These are phyloP conservation scores for Dascyllus trimaculatus DNA, from an alignment of 2,113 vertebrate species.

Conservation along the genomic window DNA sequence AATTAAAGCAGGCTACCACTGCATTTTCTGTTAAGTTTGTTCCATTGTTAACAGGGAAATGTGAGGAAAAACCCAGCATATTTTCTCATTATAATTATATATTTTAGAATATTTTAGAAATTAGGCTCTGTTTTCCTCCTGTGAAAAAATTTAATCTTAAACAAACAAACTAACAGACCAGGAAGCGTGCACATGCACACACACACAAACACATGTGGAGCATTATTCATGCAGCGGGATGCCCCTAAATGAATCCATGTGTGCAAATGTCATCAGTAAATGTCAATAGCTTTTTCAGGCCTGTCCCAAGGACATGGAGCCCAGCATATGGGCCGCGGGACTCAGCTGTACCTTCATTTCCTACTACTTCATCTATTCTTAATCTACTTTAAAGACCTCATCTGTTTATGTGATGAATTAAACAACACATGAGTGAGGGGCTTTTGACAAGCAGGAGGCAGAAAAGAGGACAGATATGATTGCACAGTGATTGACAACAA, in stretches of 20 bases:
- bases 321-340: constrained; percentile 47
- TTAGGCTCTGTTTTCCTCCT: constrained; percentile 17
- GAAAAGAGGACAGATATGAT: constrained; percentile 30
- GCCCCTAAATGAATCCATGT: constrained; percentile 69
- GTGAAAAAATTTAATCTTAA: constrained; percentile 18
- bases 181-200: background rate
- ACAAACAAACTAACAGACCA: constrained; percentile 43
- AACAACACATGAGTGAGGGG: constrained; percentile 55
- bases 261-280: constrained; percentile 81
- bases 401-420: constrained; percentile 72
- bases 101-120: background rate
- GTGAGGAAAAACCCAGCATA: background rate
- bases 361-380: constrained; percentile 72
- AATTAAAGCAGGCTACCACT: constrained; percentile 10
- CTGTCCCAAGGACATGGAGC: constrained; percentile 62
- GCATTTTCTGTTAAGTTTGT: constrained; percentile 18
- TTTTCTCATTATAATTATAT: constrained; percentile 8
- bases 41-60: constrained; percentile 12
- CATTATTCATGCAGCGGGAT: constrained; percentile 70
- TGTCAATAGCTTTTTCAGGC: constrained; percentile 78
- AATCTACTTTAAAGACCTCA: constrained; percentile 66
- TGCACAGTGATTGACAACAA: constrained; percentile 21
- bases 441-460: constrained; percentile 30
- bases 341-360: constrained; percentile 50
- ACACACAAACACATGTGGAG: constrained; percentile 33